phyloP scores from a whole-genome alignment of 2,888 invertebrate species.

The Eulithis testata region DNA sequence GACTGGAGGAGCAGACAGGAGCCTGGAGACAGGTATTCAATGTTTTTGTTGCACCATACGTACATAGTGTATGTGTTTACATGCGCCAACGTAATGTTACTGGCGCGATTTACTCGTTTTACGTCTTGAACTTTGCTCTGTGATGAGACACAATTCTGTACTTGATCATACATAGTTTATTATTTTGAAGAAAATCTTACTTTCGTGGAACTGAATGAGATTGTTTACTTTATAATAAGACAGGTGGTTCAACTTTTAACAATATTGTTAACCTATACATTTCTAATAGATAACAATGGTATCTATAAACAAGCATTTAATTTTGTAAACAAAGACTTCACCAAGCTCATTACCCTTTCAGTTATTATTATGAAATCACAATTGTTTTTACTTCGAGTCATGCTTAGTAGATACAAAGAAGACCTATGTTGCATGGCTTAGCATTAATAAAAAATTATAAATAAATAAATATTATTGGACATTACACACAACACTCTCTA shows the following conservation, averaged over 20 bases:
- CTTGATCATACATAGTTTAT: slow-evolving; percentile 14
- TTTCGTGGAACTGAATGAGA: not conserved
- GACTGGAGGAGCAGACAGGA: slow-evolving; percentile 77
- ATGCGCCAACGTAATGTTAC: slow-evolving; percentile 49
- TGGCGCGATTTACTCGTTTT: slow-evolving; percentile 44
- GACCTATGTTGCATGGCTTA: too few species aligned
- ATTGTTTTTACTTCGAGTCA: too few species aligned
- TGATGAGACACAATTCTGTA: slow-evolving; percentile 27
- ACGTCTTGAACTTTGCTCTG: slow-evolving; percentile 40
- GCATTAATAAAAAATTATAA: too few species aligned
- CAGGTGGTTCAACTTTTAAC: not conserved
- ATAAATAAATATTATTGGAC: too few species aligned
- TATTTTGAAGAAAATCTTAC: slow-evolving; percentile 19
- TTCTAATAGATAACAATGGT: too few species aligned
- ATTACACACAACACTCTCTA: too few species aligned
- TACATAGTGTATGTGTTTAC: slow-evolving; percentile 55
- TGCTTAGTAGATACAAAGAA: too few species aligned
- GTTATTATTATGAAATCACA: too few species aligned
- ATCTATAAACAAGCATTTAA: too few species aligned
- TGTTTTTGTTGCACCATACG: slow-evolving; percentile 69
- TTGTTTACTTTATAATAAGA: slow-evolving; percentile 4
- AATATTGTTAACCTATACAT: too few species aligned
- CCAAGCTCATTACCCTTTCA: too few species aligned
- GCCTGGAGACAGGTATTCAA: slow-evolving; percentile 73
- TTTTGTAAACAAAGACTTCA: too few species aligned